Percentiles rank a stretch among this genome's conserved stretches.
Evolutionary conservation across 2,888 invertebrate species (phyloP).

Genomic region (Deilephila porcellus): DNA sequence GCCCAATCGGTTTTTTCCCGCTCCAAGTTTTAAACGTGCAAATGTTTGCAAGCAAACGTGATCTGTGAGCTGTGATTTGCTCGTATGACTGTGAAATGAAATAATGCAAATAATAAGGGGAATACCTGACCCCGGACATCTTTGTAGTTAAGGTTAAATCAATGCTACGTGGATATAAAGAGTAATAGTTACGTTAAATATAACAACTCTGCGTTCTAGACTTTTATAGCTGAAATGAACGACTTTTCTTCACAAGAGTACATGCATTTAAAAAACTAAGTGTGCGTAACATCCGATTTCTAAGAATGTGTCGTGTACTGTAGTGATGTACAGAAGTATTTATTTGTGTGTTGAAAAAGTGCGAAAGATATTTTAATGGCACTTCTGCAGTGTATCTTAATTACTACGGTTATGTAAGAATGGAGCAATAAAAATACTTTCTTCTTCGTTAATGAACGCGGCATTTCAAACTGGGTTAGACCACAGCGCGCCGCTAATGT

Average conservation of each 20-base stretch:
- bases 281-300: constrained; percentile 6
- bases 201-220: neutral
- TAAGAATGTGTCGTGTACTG: neutral
- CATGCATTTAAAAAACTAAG: neutral
- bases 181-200: too few relatives aligned
- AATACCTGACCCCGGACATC: neutral
- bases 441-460: constrained; percentile 11
- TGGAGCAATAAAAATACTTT: constrained; percentile 22
- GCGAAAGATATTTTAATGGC: neutral
- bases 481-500: neutral
- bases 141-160: too few relatives aligned
- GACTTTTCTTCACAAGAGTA: neutral
- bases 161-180: too few relatives aligned
- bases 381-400: constrained; percentile 12
- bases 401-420: constrained; percentile 23
- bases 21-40: neutral
- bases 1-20: neutral
- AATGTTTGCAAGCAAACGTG: constrained; percentile 24
- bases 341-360: neutral
- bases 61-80: neutral
- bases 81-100: neutral
- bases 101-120: neutral
- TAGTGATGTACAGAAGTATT: neutral
- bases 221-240: neutral
- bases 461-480: constrained; percentile 16